Evolutionary conservation across 2,888 invertebrate species (phyloP), one percentile per base, ranked within the genome.

Genomic region (Meteorus colon): DNA sequence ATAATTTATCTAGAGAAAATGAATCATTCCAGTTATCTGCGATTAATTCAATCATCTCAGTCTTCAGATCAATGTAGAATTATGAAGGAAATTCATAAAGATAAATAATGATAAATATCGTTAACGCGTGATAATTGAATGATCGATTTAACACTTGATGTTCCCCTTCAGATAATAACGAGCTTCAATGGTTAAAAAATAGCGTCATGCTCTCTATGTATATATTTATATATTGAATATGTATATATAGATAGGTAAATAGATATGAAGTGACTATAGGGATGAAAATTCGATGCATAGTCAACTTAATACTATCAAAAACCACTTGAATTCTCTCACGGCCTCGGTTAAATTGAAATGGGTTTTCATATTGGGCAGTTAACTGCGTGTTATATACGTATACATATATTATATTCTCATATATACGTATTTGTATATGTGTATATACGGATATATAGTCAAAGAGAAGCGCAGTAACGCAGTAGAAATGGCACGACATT

Each of bases 301-400:
- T 41, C 83, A 84, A 84, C 82, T 83, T 86, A 87, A 88, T 86
- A 83, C 87, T 86, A 85, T 89, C 85, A 88, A 86, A 86, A 88
- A 86, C 85, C 86, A 87, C 87, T 88, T 84, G 85, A 85, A 83
- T 84, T 83, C 80, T 82, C 70, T 66, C 41, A 41, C 59, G 45
- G 31, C 69, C 62, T 45, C 55, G 80, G 84, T 85, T 83, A 87
- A 88, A 88, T 87, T 86, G 87, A 89, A 89, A 89, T 87, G 84
- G 84, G 83, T 82, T 85, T 55, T 81, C 81, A 84, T 84, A 77
- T 80, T 77, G 81, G 41, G 62, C 65, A 34, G 60, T 71, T 71
- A 62, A 71, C 71, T 60, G 62, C 71, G 51, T 62, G 41, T 27
- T 71, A 62, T 62, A 62, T 37, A 29, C 37, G 31, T 63, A 14